These are phyloP conservation scores for Trachelus stipa DNA, from an alignment of 2,888 invertebrate species.

Conservation along the genomic window DNA sequence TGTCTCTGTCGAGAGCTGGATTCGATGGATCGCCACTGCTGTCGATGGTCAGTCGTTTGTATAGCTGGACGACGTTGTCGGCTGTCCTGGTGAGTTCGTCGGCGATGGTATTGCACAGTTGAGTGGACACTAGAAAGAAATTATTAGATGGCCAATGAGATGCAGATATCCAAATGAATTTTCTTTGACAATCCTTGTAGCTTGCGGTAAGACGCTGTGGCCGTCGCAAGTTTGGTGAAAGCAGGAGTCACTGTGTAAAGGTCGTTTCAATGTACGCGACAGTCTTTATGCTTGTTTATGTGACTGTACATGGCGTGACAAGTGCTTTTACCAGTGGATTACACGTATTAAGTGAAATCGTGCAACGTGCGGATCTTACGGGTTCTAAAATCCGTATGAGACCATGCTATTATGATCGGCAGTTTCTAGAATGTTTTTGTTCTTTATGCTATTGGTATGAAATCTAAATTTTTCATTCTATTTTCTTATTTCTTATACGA, in stretches of 20 bases:
- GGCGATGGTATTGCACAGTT: conserved; percentile 73
- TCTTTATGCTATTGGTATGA: neutral
- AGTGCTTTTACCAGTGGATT: conserved; percentile 3
- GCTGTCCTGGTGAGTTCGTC: conserved; percentile 76
- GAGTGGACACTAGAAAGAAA: conserved; percentile 70
- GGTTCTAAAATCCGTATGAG: conserved; percentile 58
- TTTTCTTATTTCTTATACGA: neutral
- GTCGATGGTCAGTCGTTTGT: conserved; percentile 73
- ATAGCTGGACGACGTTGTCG: conserved; percentile 78
- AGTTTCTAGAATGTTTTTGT: neutral
- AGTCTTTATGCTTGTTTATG: neutral
- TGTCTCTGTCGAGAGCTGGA: conserved; percentile 62
- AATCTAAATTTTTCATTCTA: neutral
- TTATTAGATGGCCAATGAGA: neutral
- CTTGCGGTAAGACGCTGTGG: neutral
- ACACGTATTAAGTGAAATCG: conserved; percentile 25
- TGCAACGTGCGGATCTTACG: conserved; percentile 49
- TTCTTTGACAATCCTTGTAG: conserved; percentile 19
- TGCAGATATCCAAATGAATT: conserved; percentile 5
- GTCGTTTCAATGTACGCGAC: neutral
- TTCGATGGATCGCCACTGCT: conserved; percentile 61
- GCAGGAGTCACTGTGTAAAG: conserved; percentile 1
- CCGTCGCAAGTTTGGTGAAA: neutral
- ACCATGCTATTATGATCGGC: conserved; percentile 55
- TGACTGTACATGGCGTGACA: neutral